These are phyloP conservation scores for Tapera naevia DNA, from an alignment of 2,797 vertebrate species.

Conservation along the genomic window DNA sequence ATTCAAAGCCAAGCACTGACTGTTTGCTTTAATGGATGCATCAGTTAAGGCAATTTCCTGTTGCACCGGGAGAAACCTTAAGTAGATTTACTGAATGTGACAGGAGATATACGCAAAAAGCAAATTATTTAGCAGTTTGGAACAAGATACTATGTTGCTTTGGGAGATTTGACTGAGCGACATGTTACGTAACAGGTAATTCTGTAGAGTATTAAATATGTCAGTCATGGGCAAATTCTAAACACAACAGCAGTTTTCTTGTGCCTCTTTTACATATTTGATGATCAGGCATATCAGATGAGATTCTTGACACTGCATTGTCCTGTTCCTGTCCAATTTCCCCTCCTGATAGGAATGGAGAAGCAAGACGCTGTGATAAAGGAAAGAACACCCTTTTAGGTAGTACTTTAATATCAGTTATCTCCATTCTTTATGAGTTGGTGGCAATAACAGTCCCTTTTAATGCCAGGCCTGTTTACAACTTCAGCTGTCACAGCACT, in stretches of 20 bases:
- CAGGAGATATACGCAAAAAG: slow-evolving; percentile 36
- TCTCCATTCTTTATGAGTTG: not conserved
- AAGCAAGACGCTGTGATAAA: not conserved
- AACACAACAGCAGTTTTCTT: not conserved
- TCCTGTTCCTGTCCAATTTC: not conserved
- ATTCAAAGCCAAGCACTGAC: slow-evolving; percentile 44
- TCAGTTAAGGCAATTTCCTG: slow-evolving; percentile 68
- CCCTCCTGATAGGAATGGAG: not conserved
- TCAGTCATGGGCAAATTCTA: not conserved
- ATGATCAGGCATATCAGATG: not conserved
- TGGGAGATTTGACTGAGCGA: slow-evolving; percentile 19
- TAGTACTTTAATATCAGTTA: not conserved
- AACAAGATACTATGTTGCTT: slow-evolving; percentile 19
- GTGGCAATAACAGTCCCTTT: not conserved
- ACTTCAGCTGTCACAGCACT: not conserved
- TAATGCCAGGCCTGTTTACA: not conserved
- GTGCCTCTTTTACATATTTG: not conserved
- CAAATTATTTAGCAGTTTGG: slow-evolving; percentile 52
- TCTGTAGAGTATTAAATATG: slow-evolving; percentile 16
- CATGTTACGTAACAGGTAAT: slow-evolving; percentile 44
- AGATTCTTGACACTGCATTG: not conserved
- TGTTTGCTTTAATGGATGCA: slow-evolving; percentile 49
- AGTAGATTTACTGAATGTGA: slow-evolving; percentile 64
- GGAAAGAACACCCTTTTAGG: not conserved
- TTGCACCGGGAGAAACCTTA: slow-evolving; percentile 47